Base-by-base conservation (phyloP, 1,140 invertebrate genomes). In the Centruroides sculpturatus region DNA sequence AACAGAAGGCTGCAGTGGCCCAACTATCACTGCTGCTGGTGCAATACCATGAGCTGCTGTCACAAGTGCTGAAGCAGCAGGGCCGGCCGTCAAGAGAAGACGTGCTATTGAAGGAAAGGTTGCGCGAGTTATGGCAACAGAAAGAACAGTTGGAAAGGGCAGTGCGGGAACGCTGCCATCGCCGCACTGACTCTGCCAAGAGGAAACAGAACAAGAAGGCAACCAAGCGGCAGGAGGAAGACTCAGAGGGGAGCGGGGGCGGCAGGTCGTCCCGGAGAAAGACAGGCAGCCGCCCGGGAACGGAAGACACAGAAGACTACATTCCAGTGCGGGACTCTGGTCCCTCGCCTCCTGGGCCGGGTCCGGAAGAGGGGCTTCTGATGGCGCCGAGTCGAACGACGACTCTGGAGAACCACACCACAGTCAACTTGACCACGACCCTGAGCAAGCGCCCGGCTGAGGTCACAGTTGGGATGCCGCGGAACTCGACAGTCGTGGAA, bases 91-190 rank as follows among this genome's bases (percentile, higher is more conserved):
- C 91, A 63, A 83, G 86, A 69, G 91, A 94, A 75, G 90, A 94
- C 72, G 94, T 52, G 35, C 55, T 46, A 8, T 52, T 59, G 61
- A 60, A 59, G 61, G 92, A 97, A 71, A 90, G 89, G 78, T 76
- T 97, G 13, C 87, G 92, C 72, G 87, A 92, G 68, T 75, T 97
- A 11, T 84, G 84, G 63, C 77, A 93, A 35, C 92, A 97, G 72
- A 97, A 98, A 73, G 94, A 98, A 74, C 93, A 95, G 73, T 76
- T 98, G 5, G 94, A 98, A 71, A 92, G 97, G 71, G 97, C 96
- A 76, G 97, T 98, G 36, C 96, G 97, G 89, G 93, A 97, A 66
- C 89, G 95, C 73, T 97, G 96, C 72, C 74, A 75, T 55, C 68
- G 41, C 41, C 41, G 41, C 5, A 6, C 41, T 3, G 41, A 41